Evolutionary conservation across 2,888 invertebrate genomes (phyloP).

Genomic region (Lordiphosa andalusiaca): DNA sequence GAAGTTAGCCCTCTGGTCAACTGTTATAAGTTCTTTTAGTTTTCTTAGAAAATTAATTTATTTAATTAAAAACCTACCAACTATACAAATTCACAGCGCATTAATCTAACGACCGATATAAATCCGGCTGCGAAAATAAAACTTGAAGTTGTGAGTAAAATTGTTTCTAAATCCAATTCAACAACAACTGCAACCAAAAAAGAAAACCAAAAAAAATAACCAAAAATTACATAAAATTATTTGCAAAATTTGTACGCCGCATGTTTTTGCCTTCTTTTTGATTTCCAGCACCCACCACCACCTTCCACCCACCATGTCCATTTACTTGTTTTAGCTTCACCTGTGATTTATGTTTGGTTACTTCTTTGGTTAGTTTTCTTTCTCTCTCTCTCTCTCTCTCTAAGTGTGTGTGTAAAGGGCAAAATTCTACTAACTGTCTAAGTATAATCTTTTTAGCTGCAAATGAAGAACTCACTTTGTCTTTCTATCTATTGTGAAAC

Average conservation of each 20-base stretch:
- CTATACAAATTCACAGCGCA: constrained; percentile 70
- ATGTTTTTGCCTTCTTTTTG: constrained; percentile 24
- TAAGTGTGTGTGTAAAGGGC: constrained; percentile 5
- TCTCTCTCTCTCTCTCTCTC: constrained; percentile 7
- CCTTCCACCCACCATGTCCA: constrained; percentile 2
- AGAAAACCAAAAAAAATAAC: constrained; percentile 33
- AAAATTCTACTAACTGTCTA: constrained; percentile 15
- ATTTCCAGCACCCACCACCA: constrained; percentile 1
- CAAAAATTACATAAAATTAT: constrained; percentile 7
- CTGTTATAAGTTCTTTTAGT: constrained; percentile 48
- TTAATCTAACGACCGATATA: constrained; percentile 72
- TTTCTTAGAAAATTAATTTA: constrained; percentile 58
- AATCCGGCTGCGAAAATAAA: constrained; percentile 69
- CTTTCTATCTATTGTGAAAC: constrained; percentile 6
- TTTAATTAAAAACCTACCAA: constrained; percentile 47
- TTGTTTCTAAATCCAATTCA: constrained; percentile 60
- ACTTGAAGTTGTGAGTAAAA: constrained; percentile 63
- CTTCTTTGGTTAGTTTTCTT: constrained; percentile 12
- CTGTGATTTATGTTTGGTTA: constrained; percentile 6
- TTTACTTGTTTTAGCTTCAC: constrained; percentile 7
- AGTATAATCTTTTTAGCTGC: constrained; percentile 5
- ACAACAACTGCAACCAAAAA: constrained; percentile 41
- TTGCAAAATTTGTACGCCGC: constrained; percentile 18
- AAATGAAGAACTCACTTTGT: constrained; percentile 11
- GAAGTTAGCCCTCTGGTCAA: constrained; percentile 28